Evolutionary conservation across 2,113 vertebrate genomes (phyloP), one percentile per base, ranked within the genome.

Genomic region (Barnardius zonarius): DNA sequence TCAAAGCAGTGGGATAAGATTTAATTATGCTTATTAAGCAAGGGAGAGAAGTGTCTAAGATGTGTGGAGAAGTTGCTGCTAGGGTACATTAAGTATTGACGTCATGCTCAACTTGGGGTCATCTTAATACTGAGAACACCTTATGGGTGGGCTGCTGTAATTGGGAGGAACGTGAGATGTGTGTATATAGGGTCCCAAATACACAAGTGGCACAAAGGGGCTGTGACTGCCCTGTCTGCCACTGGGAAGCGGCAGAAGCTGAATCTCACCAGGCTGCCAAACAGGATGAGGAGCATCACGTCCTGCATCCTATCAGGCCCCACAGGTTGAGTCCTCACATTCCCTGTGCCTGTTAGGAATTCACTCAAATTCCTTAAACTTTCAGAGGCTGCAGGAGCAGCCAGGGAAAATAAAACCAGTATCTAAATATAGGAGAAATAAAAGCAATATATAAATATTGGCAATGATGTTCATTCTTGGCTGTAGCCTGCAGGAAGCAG

Each of bases 71-170:
- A 69, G 23, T 63, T 86, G 37, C 22, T 83, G 23, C 37, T 25
- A n/a, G 27, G 17, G 7, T 63, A n/a, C 9, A 2, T 72, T 51
- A 75, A 35, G 8, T 86, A 48, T 48, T 0, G 0, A 30, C 57
- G 28, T 37, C n/a, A 30, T 0, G 0, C 17, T 49, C 67, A 83
- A 1, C 22, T 33, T 48, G 11, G 4, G 19, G 11, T 4, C 13
- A 6, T 66, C 48, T 81, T 87, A 54, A 81, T 69, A 68, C 3
- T 35, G 24, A 55, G 51, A 35, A 46, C 61, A 74, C 16, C 15
- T 59, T 41, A 10, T 17, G 20, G n/a, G n/a, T 74, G 27, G 35
- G 30, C 57, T 86, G 39, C 31, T 13, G 10, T 28, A 70, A 57
- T 17, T 37, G 70, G 33, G 48, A 73, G 9, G 37, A 44, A 35